These are phyloP conservation scores for Netelia fuscicornis DNA, from an alignment of 2,888 invertebrate genomes.

Conservation along the genomic window DNA sequence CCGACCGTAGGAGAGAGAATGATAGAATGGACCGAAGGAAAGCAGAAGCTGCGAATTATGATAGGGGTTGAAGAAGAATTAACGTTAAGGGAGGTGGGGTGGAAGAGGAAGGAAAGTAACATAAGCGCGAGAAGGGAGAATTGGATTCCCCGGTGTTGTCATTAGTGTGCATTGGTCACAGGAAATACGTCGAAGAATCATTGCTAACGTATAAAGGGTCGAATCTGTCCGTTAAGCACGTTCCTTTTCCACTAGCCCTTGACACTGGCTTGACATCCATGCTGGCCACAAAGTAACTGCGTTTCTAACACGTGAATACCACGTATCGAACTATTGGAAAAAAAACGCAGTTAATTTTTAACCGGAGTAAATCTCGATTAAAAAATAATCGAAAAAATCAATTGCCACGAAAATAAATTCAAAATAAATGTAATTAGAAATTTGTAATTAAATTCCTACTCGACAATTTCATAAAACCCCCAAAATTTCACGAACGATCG, in stretches of 20 bases:
- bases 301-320: no score
- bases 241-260: constrained; percentile 73
- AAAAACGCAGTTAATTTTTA: no score
- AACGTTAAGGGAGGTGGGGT: background rate
- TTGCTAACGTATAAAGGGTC: constrained; percentile 32
- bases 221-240: constrained; percentile 58
- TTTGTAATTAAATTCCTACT: background rate
- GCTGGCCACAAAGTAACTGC: no score
- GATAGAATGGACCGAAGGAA: constrained; percentile 71
- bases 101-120: constrained; percentile 45
- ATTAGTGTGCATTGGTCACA: constrained; percentile 43
- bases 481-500: background rate
- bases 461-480: background rate
- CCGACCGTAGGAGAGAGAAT: constrained; percentile 20
- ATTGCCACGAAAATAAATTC: no score
- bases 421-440: no score
- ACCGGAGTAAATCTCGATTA: no score
- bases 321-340: no score
- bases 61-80: constrained; percentile 79
- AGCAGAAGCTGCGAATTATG: constrained; percentile 83
- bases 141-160: constrained; percentile 57
- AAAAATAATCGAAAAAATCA: no score
- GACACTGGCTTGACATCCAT: constrained; percentile 60
- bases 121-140: constrained; percentile 24
- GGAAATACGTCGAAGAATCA: constrained; percentile 48